A percentile compares a stretch with the other conserved stretches of the same genome.
Conservation (phyloP, 2,797 vertebrate genomes). For the Takifugu rubripes region DNA sequence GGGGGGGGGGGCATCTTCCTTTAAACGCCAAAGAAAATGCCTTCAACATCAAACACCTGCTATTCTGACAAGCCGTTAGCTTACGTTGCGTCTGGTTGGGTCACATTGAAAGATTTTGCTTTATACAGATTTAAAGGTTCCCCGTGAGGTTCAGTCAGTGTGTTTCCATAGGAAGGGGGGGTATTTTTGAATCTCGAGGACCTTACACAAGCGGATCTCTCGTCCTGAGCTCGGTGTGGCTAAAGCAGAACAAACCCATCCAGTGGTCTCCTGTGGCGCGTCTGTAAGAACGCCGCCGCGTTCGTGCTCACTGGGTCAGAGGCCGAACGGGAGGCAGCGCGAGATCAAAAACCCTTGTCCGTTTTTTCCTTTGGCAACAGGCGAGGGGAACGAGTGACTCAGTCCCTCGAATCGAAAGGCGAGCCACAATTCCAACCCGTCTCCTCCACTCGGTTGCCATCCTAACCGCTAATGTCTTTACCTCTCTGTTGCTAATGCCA, state of each 20-base stretch:
- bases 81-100: background rate
- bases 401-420: conserved; percentile 60
- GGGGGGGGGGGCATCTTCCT: conserved; percentile 17
- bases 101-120: too few relatives aligned
- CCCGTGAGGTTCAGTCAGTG: too few relatives aligned
- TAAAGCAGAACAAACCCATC: conserved; percentile 1
- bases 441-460: conserved; percentile 9
- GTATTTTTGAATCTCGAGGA: too few relatives aligned
- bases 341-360: conserved; percentile 54
- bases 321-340: conserved; percentile 50
- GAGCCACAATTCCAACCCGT: conserved; percentile 47
- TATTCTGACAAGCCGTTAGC: too few relatives aligned
- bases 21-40: conserved; percentile 1
- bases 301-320: conserved; percentile 63
- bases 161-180: too few relatives aligned
- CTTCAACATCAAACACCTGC: background rate
- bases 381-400: conserved; percentile 77
- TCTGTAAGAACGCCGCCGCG: conserved; percentile 12
- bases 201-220: too few relatives aligned
- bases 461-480: conserved; percentile 50
- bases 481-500: conserved; percentile 42
- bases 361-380: conserved; percentile 77
- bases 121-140: too few relatives aligned
- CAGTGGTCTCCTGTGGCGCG: conserved; percentile 11
- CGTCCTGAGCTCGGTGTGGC: background rate